These are phyloP conservation scores for Drosophila meridionalis DNA, from an alignment of 2,888 invertebrate genomes.

Conservation along the genomic window DNA sequence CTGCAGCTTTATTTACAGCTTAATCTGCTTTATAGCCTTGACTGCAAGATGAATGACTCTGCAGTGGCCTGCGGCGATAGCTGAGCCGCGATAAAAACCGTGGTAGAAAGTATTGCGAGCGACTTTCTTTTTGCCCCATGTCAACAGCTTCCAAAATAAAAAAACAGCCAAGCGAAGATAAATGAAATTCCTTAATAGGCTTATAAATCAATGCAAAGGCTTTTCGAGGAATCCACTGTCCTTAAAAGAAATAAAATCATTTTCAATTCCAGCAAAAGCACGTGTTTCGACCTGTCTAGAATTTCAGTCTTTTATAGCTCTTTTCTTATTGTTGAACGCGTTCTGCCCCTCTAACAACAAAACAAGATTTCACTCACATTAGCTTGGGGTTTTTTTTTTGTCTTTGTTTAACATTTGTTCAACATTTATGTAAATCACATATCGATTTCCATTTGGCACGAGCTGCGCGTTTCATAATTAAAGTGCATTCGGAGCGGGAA, in stretches of 20 bases:
- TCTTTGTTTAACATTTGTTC: slow-evolving; percentile 45
- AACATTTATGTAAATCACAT: slow-evolving; percentile 66
- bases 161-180: slow-evolving; percentile 1
- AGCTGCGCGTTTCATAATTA: slow-evolving; percentile 71
- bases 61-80: slow-evolving; percentile 65
- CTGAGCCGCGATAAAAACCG: slow-evolving; percentile 54
- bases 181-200: slow-evolving; percentile 35
- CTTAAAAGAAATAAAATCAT: not conserved
- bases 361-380: slow-evolving; percentile 26
- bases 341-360: not conserved
- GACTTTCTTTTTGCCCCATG: slow-evolving; percentile 67
- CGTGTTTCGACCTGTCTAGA: not conserved
- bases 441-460: slow-evolving; percentile 73
- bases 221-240: not conserved
- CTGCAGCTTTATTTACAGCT: slow-evolving; percentile 70
- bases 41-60: slow-evolving; percentile 71
- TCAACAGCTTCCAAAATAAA: slow-evolving; percentile 39
- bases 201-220: slow-evolving; percentile 31
- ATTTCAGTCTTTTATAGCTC: not conserved
- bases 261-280: not conserved
- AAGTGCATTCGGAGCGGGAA: slow-evolving; percentile 59
- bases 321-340: not conserved
- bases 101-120: slow-evolving; percentile 65
- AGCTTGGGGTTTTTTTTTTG: not conserved
- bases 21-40: slow-evolving; percentile 68